Percentiles rank a stretch among this genome's conserved stretches.
Evolutionary conservation across 2,888 invertebrate genomes (phyloP).

Genomic region (Heterodera filipjevi): DNA sequence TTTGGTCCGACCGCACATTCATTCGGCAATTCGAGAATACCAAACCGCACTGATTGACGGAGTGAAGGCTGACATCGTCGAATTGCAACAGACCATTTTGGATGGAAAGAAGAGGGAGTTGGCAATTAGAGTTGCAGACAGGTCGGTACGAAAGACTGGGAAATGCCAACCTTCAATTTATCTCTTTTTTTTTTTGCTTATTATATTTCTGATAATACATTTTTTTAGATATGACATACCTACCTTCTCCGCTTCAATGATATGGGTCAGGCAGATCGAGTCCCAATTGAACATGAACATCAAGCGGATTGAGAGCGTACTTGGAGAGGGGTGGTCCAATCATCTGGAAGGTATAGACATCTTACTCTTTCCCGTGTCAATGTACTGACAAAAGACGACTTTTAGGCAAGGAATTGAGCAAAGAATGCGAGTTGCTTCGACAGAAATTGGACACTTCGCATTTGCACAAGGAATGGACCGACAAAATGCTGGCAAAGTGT

Average conservation of each 20-base stretch:
- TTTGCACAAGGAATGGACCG: constrained; percentile 96
- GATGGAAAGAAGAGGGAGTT: constrained; percentile 74
- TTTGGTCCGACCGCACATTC: constrained; percentile 96
- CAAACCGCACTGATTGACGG: constrained; percentile 97
- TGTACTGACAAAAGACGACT: not conserved
- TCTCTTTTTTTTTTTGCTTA: not conserved
- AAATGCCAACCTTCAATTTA: not conserved
- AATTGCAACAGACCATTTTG: constrained; percentile 76
- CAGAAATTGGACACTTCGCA: constrained; percentile 92
- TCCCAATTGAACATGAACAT: constrained; percentile 93
- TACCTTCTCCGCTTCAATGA: constrained; percentile 94
- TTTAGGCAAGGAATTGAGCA: constrained; percentile 74
- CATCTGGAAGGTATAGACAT: constrained; percentile 88
- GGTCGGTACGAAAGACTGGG: constrained; percentile 85
- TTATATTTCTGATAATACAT: not conserved
- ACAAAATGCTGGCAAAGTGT: constrained; percentile 69
- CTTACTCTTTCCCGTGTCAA: not conserved
- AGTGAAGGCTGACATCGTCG: constrained; percentile 97
- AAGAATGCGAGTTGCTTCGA: constrained; percentile 95
- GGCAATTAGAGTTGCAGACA: constrained; percentile 72
- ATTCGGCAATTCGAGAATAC: constrained; percentile 94
- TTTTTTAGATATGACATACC: constrained; percentile 76
- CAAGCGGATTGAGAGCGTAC: constrained; percentile 93
- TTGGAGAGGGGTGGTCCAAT: constrained; percentile 94
- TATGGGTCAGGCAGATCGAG: constrained; percentile 95